Evolutionary conservation across 2,888 invertebrate species (phyloP).

Genomic region (Proisotoma minuta): DNA sequence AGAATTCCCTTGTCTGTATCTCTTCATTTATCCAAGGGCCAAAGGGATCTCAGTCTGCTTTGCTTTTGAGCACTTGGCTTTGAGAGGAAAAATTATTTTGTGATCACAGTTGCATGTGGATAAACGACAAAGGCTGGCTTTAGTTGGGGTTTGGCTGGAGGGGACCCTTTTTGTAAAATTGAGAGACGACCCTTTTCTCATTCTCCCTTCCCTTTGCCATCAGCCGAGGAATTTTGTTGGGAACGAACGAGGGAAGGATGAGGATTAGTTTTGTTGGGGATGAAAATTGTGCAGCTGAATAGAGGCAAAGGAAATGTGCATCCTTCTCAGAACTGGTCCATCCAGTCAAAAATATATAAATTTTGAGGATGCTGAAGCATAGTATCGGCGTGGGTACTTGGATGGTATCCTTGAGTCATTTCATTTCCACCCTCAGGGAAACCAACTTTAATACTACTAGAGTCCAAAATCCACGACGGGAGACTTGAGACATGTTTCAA

Average conservation of each 20-base stretch:
- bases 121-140: no score
- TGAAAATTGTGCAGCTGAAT: neutral
- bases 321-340: conserved; percentile 5
- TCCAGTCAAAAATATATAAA: no score
- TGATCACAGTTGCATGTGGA: neutral
- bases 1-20: no score
- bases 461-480: conserved; percentile 3
- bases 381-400: neutral
- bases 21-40: no score
- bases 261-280: conserved; percentile 1
- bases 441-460: no score
- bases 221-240: neutral
- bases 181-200: neutral
- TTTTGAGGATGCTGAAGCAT: neutral
- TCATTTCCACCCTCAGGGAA: conserved; percentile 1
- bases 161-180: conserved; percentile 1
- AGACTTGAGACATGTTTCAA: conserved; percentile 2
- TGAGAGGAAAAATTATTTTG: neutral
- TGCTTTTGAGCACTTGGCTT: no score
- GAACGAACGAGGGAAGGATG: no score
- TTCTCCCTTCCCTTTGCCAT: neutral
- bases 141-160: neutral
- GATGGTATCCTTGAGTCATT: neutral
- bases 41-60: no score
- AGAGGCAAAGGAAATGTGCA: neutral